These are phyloP conservation scores for Semotilus atromaculatus DNA, from an alignment of 2,797 vertebrate species.

Conservation along the genomic window DNA sequence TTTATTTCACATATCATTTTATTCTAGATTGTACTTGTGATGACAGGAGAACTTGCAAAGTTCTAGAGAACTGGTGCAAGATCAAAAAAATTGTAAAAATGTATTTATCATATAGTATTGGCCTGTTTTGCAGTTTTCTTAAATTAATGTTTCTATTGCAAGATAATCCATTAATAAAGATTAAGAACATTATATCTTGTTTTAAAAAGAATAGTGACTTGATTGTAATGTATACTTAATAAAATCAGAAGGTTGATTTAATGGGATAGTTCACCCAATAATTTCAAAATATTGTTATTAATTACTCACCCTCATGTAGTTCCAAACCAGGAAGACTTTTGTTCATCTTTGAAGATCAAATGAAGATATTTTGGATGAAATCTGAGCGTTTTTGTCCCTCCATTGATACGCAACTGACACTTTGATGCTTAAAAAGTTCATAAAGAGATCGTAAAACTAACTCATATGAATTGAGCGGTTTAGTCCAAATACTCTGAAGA, in stretches of 20 bases:
- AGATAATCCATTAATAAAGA: constrained; percentile 30
- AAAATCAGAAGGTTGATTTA: not conserved
- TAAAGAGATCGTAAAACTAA: too few species aligned
- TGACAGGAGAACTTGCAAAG: not conserved
- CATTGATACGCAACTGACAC: too few species aligned
- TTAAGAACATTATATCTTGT: not conserved
- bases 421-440: too few species aligned
- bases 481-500: too few species aligned
- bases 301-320: not conserved
- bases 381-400: too few species aligned
- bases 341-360: not conserved
- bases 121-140: constrained; percentile 1
- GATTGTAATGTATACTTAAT: not conserved
- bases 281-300: not conserved
- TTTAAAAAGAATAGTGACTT: not conserved
- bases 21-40: constrained; percentile 4
- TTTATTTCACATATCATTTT: not conserved
- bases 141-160: constrained; percentile 1
- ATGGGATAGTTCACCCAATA: not conserved
- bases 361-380: not conserved
- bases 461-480: too few species aligned
- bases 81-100: not conserved
- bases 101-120: constrained; percentile 19
- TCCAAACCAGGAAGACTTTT: not conserved
- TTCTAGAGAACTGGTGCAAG: not conserved